phyloP scores from a whole-genome alignment of 2,797 vertebrate species.

The Chaunax sp. region DNA sequence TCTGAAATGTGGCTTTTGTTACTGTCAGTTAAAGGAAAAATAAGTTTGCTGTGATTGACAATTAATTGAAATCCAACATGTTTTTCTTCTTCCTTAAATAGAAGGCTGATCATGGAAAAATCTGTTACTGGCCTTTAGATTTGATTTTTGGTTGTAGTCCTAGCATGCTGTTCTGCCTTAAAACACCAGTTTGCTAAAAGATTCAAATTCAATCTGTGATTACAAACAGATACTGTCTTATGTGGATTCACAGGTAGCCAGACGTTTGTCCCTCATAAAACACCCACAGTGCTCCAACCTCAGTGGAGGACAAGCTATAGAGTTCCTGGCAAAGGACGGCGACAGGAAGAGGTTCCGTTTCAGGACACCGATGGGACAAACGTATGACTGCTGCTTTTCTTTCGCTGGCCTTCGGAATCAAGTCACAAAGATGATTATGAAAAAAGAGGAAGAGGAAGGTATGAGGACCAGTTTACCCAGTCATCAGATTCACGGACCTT shows the following conservation, averaged over 20 bases:
- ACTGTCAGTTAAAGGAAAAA: too few species aligned
- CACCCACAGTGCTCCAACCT: conserved; percentile 87
- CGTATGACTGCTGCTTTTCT: conserved; percentile 91
- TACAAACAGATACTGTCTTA: neutral
- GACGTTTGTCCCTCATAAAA: conserved; percentile 89
- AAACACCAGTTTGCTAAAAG: too few species aligned
- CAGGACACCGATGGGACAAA: conserved; percentile 85
- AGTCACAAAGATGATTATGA: conserved; percentile 77
- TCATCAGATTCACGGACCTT: too few species aligned
- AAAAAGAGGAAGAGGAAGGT: conserved; percentile 93
- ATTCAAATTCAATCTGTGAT: neutral
- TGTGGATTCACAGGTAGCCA: conserved; percentile 86
- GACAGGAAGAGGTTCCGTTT: conserved; percentile 79
- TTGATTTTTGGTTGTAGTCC: too few species aligned
- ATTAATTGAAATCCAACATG: too few species aligned
- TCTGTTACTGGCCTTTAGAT: too few species aligned
- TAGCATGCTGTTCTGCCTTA: too few species aligned
- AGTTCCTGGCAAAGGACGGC: conserved; percentile 88
- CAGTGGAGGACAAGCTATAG: conserved; percentile 93
- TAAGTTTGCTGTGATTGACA: too few species aligned
- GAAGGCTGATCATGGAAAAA: too few species aligned
- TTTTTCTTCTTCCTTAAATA: too few species aligned
- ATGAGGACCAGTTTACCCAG: too few species aligned
- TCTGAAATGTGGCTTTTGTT: rapidly evolving
- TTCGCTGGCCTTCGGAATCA: conserved; percentile 89